Evolutionary conservation across 2,888 invertebrate species (phyloP).

Genomic region (Clepsis dumicolana): DNA sequence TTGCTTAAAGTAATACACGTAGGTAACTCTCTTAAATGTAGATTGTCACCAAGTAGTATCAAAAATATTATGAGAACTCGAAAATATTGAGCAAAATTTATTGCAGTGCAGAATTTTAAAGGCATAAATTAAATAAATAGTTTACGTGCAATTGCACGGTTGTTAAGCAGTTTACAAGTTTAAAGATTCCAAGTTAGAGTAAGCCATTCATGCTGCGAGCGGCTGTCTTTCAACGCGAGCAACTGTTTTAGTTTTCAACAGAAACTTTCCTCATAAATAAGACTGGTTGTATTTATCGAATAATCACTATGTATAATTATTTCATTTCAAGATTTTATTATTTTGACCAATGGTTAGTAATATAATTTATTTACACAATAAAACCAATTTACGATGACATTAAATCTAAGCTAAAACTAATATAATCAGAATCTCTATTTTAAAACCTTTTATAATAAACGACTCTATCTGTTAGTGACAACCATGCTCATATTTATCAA

Average conservation of each 20-base stretch:
- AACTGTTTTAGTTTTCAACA: constrained; percentile 11
- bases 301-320: not conserved
- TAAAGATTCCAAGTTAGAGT: constrained; percentile 29
- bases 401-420: too few relatives aligned
- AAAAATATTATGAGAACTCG: too few relatives aligned
- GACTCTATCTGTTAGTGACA: not conserved
- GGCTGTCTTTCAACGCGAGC: constrained; percentile 30
- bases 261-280: constrained; percentile 37
- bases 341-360: too few relatives aligned
- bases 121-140: constrained; percentile 26
- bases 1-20: too few relatives aligned
- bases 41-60: too few relatives aligned
- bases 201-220: constrained; percentile 30
- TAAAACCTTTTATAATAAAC: too few relatives aligned
- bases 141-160: constrained; percentile 34
- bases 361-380: too few relatives aligned
- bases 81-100: too few relatives aligned
- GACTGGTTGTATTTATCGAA: constrained; percentile 4
- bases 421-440: too few relatives aligned
- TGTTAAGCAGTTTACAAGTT: constrained; percentile 34
- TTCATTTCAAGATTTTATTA: not conserved
- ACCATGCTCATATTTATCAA: constrained; percentile 18
- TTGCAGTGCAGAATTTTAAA: too few relatives aligned
- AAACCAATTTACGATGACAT: too few relatives aligned
- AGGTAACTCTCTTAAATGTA: not conserved